Conservation (phyloP, 2,797 vertebrate species). For the Peromyscus eremicus region DNA sequence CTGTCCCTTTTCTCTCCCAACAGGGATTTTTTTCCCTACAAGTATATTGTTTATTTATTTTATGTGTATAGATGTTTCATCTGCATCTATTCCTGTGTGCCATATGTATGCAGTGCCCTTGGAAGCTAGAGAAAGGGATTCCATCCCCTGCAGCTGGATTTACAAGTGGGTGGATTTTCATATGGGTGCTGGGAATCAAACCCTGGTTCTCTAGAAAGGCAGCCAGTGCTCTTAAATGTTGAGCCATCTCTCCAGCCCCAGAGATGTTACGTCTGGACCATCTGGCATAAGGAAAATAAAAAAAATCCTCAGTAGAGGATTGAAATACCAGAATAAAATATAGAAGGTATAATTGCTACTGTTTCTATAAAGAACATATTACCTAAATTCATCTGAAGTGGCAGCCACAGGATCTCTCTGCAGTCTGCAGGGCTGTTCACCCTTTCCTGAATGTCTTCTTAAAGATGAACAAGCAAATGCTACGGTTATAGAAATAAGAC, state of each 20-base stretch:
- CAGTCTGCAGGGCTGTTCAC: not conserved
- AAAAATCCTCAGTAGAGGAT: not conserved
- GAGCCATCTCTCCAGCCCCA: not conserved
- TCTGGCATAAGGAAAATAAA: constrained; percentile 46
- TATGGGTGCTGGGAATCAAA: not conserved
- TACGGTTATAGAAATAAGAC: not conserved
- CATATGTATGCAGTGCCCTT: not conserved
- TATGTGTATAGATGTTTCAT: not conserved
- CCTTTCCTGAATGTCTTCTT: not conserved
- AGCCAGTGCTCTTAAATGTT: not conserved
- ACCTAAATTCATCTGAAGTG: not conserved
- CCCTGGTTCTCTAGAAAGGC: not conserved
- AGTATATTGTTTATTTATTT: not conserved
- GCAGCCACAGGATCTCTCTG: not conserved
- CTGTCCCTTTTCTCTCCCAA: not conserved
- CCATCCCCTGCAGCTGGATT: not conserved
- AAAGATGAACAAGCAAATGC: not conserved
- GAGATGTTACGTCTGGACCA: not conserved
- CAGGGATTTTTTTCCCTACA: not conserved
- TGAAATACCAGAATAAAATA: constrained; percentile 12
- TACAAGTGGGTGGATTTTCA: not conserved
- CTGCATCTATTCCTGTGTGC: not conserved
- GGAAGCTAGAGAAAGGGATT: not conserved
- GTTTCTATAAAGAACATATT: not conserved
- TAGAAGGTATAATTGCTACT: not conserved